phyloP scores from a whole-genome alignment of 2,888 invertebrate genomes.

The Adela reaumurella region DNA sequence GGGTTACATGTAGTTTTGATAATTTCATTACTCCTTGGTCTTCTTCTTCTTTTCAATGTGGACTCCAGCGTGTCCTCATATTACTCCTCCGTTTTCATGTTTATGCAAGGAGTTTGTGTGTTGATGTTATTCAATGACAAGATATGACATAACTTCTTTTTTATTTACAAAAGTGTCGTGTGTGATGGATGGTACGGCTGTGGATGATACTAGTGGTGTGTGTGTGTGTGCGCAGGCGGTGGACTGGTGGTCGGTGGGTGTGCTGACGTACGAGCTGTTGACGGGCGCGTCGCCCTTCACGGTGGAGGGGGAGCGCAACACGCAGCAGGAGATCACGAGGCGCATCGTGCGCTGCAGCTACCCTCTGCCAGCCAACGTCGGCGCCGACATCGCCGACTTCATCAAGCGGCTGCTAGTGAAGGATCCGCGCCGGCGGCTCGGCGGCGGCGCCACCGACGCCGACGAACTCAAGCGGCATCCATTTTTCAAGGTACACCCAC shows the following conservation, averaged over 20 bases:
- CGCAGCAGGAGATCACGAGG: constrained; percentile 90
- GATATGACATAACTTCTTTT: no score
- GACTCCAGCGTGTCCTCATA: no score
- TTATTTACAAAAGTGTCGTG: no score
- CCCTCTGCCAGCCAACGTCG: constrained; percentile 81
- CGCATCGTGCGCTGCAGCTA: constrained; percentile 87
- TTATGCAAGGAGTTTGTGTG: no score
- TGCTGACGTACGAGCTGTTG: constrained; percentile 91
- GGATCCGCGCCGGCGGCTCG: constrained; percentile 83
- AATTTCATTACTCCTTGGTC: no score
- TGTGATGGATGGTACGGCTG: no score
- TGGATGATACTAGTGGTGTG: no score
- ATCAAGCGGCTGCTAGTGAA: constrained; percentile 74
- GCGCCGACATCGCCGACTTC: constrained; percentile 69
- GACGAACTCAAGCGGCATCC: constrained; percentile 85
- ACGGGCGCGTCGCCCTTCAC: constrained; percentile 98
- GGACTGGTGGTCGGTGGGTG: constrained; percentile 99
- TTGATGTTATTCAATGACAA: no score
- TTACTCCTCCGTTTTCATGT: no score
- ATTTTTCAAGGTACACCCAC: constrained; percentile 73
- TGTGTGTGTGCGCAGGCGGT: constrained; percentile 68
- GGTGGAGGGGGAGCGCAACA: constrained; percentile 89
- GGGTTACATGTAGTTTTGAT: no score
- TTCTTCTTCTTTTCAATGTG: no score
- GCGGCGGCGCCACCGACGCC: constrained; percentile 82